These are phyloP conservation scores for Bombus impatiens DNA, from an alignment of 1,140 invertebrate genomes.

Conservation along the genomic window DNA sequence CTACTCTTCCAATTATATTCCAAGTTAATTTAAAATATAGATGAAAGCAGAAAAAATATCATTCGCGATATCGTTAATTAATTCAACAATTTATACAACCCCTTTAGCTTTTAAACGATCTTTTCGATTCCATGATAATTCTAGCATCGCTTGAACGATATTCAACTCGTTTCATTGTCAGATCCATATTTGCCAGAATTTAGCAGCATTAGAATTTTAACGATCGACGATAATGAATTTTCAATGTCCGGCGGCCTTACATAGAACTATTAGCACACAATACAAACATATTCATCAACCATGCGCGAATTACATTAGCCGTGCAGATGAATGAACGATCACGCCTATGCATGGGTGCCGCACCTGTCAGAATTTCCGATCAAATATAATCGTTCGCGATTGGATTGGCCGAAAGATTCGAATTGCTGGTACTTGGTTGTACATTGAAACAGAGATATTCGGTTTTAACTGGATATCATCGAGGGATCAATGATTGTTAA, in stretches of 20 bases:
- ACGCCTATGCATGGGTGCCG: not conserved
- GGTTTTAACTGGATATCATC: not conserved
- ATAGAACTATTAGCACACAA: not conserved
- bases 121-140: not conserved
- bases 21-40: too few species aligned
- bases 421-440: not conserved
- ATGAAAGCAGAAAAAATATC: too few species aligned
- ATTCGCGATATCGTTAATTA: too few species aligned
- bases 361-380: not conserved
- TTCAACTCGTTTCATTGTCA: not conserved
- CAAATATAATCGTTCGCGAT: conserved; percentile 5
- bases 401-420: not conserved
- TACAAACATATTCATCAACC: conserved; percentile 10
- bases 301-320: not conserved
- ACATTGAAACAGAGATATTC: conserved; percentile 3
- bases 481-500: not conserved
- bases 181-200: not conserved
- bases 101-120: too few species aligned
- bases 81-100: too few species aligned
- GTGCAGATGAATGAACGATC: conserved; percentile 1
- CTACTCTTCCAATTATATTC: too few species aligned
- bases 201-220: not conserved
- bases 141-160: not conserved
- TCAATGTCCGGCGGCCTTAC: conserved; percentile 2
- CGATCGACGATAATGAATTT: conserved; percentile 9